Base-by-base conservation (phyloP, 2,113 vertebrate genomes). In the Tachysurus fulvidraco region DNA sequence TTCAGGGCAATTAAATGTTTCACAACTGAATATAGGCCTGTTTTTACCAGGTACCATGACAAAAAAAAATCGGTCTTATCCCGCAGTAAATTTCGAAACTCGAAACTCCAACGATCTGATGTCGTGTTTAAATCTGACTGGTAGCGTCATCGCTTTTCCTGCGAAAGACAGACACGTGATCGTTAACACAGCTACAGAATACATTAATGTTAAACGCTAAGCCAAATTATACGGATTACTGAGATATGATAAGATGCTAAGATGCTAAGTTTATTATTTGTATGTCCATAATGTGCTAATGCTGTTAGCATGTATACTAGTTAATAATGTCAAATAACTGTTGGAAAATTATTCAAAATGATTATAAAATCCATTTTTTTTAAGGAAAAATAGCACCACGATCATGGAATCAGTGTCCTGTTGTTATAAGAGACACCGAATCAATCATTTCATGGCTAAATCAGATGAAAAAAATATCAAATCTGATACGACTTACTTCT, bases 51-150 rank as follows among this genome's bases (percentile, higher is more conserved):
- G 25, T 57, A 17, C 9, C 21, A 30, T 80, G 23, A 57, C 59
- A 36, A 36, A 4, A 30, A 80, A 28, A n/a, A n/a, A n/a, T n/a
- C n/a, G n/a, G n/a, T n/a, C n/a, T n/a, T n/a, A n/a, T n/a, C n/a
- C n/a, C n/a, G n/a, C n/a, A n/a, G n/a, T n/a, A n/a, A n/a, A n/a
- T n/a, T n/a, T n/a, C n/a, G n/a, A n/a, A n/a, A n/a, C n/a, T n/a
- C n/a, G n/a, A n/a, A n/a, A n/a, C n/a, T n/a, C n/a, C n/a, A n/a
- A n/a, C n/a, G n/a, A n/a, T 36, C 36, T 36, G 76, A 78, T 44
- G 76, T 60, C 6, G 14, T 76, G 83, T 41, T 95, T 89, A 96
- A 89, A 95, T 93, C 90, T 93, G 93, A 93, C 92, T 92, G 88
- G 54, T 88, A 71, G 92, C 89, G 14, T 94, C 93, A 4, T 91